phyloP scores from a whole-genome alignment of 2,113 vertebrate genomes.

The Hemibagrus wyckioides region DNA sequence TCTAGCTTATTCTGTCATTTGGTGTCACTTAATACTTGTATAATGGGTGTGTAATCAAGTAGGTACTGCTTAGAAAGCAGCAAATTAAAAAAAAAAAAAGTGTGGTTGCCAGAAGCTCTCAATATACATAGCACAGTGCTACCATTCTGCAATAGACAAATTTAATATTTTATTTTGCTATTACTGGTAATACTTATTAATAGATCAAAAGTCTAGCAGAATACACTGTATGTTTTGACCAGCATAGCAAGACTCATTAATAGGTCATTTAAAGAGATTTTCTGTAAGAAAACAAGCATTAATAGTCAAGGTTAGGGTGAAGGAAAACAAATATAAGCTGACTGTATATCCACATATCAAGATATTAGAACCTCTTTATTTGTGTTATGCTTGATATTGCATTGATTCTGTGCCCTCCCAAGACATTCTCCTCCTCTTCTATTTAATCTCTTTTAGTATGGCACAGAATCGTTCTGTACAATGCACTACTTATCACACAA shows the following conservation, averaged over 20 bases:
- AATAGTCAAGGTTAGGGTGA: constrained; percentile 2
- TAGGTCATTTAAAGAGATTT: not conserved
- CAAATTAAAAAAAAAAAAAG: not conserved
- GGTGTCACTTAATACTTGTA: constrained; percentile 34
- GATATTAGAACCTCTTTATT: constrained; percentile 1
- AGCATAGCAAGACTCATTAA: not conserved
- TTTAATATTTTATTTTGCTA: not conserved
- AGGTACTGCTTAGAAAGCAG: constrained; percentile 15
- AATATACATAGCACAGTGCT: not conserved
- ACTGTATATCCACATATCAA: not conserved
- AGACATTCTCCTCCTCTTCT: constrained; percentile 18
- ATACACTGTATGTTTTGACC: not conserved
- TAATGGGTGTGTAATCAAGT: constrained; percentile 32
- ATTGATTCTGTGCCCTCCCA: not conserved
- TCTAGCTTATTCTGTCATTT: constrained; percentile 33
- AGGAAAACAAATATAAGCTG: not conserved
- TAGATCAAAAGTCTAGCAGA: not conserved
- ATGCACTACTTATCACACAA: constrained; percentile 34
- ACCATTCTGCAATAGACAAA: not conserved
- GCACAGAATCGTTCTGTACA: constrained; percentile 10
- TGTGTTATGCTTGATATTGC: constrained; percentile 23
- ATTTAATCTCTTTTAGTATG: constrained; percentile 24
- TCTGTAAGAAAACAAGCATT: not conserved
- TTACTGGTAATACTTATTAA: not conserved
- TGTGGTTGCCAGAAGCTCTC: not conserved